Conservation (phyloP, 2,113 vertebrate genomes). For the Ariopsis seemanni region DNA sequence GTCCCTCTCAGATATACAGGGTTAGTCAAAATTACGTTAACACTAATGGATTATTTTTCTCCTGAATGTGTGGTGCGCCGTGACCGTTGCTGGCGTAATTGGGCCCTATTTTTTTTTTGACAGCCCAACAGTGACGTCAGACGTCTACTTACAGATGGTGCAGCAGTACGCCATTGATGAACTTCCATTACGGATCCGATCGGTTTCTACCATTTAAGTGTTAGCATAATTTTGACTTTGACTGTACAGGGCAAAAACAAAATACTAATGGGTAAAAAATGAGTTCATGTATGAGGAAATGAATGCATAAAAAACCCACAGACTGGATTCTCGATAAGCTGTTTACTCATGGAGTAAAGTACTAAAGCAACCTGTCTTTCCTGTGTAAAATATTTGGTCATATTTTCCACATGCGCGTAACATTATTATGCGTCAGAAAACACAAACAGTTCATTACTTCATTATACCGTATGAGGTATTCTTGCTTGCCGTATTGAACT, state of each 20-base stretch:
- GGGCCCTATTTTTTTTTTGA: too few relatives aligned
- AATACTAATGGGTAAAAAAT: neutral
- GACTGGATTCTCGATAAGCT: neutral
- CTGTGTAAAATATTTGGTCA: neutral
- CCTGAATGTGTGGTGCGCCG: too few relatives aligned
- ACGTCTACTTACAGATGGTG: too few relatives aligned
- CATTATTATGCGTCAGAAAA: neutral
- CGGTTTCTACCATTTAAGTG: too few relatives aligned
- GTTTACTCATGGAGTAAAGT: neutral
- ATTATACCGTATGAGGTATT: neutral
- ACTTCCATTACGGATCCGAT: too few relatives aligned
- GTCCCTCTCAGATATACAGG: neutral
- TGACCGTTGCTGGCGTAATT: too few relatives aligned
- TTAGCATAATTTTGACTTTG: too few relatives aligned
- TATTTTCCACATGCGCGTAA: neutral
- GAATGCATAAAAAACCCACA: neutral
- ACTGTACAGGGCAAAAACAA: neutral
- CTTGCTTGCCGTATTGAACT: neutral
- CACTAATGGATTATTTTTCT: too few relatives aligned
- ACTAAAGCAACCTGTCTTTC: neutral
- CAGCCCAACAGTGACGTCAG: too few relatives aligned
- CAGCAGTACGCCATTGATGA: too few relatives aligned
- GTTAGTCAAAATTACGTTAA: neutral
- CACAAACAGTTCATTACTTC: neutral
- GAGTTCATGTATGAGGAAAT: slow-evolving; percentile 6